Conservation (phyloP, 2,888 invertebrate species). For the Ormyrus thymus region DNA sequence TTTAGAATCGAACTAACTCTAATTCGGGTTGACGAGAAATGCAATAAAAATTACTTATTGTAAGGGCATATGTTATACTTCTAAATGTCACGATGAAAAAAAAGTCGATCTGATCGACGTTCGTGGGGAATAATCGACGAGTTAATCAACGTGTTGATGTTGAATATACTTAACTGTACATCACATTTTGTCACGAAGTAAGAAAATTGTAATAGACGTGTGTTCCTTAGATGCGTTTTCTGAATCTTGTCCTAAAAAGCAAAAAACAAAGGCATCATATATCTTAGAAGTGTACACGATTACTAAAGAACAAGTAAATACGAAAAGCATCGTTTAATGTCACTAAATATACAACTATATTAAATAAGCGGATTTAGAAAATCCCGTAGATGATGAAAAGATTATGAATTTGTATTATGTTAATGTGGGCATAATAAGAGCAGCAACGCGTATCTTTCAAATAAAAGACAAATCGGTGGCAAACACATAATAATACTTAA, state of each 20-base stretch:
- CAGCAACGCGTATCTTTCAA: constrained; percentile 16
- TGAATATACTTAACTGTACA: constrained; percentile 16
- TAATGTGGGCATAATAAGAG: background rate
- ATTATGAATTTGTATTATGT: constrained; percentile 5
- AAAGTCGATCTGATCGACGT: constrained; percentile 15
- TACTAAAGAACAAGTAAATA: background rate
- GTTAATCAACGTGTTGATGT: constrained; percentile 11
- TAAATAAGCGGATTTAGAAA: constrained; percentile 26
- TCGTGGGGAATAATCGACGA: background rate
- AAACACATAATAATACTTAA: constrained; percentile 21
- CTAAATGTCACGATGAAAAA: background rate
- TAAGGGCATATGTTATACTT: background rate
- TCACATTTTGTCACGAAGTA: constrained; percentile 9
- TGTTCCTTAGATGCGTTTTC: constrained; percentile 58
- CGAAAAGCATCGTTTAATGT: constrained; percentile 10
- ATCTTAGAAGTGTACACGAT: background rate
- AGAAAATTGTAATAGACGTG: constrained; percentile 52
- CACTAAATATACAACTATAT: constrained; percentile 13
- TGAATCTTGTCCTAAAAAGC: constrained; percentile 54
- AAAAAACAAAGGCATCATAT: constrained; percentile 1
- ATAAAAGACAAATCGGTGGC: background rate
- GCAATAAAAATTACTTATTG: background rate
- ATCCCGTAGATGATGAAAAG: constrained; percentile 14
- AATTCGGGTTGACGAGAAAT: constrained; percentile 12
- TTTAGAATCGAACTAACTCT: constrained; percentile 15